Evolutionary conservation across 2,888 invertebrate genomes (phyloP), one percentile per base, ranked within the genome.

Genomic region (Hesperia comma): DNA sequence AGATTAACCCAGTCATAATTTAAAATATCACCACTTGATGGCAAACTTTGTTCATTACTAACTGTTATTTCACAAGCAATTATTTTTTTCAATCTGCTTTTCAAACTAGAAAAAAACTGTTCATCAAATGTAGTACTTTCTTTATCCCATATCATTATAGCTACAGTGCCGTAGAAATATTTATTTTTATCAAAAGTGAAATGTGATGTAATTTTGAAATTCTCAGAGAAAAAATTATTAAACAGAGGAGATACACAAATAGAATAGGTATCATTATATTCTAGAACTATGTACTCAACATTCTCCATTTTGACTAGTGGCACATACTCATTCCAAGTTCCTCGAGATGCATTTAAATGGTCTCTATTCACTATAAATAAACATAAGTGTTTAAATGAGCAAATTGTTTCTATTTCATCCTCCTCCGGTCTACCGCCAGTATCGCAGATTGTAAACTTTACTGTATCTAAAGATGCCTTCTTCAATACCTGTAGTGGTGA

Each of bases 141-240:
- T 70, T 80, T 89, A 56, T 84, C 78, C 85, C 88, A 91, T 51
- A 85, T 64, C 79, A 87, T 77, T 49, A 87, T 72, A 56, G 70
- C 76, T 51, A 79, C 70, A 79, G 85, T 85, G 6, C 79, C 82
- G 64, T 67, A 61, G 54, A 81, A 26, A 14, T 51, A 0, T 14
- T 58, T 69, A 51, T 37, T 63, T 71, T 49, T 68, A 68, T 77
- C 73, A 19, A 53, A 37, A 5, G 2, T 17, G 2, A 21, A 15
- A 61, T 8, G 21, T 10, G 17, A 7, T 62, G 60, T 58, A 41
- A 73, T 51, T 8, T 43, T 68, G 75, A 85, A 84, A 49, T 76
- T 75, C 0, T 84, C 77, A 62, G 62, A 70, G 67, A 88, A 83
- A 75, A 83, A 87, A 5, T 75, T 70, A 70, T 72, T 68, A 72